These are phyloP conservation scores for Amitus sp. DNA, from an alignment of 2,888 invertebrate genomes.

Conservation along the genomic window DNA sequence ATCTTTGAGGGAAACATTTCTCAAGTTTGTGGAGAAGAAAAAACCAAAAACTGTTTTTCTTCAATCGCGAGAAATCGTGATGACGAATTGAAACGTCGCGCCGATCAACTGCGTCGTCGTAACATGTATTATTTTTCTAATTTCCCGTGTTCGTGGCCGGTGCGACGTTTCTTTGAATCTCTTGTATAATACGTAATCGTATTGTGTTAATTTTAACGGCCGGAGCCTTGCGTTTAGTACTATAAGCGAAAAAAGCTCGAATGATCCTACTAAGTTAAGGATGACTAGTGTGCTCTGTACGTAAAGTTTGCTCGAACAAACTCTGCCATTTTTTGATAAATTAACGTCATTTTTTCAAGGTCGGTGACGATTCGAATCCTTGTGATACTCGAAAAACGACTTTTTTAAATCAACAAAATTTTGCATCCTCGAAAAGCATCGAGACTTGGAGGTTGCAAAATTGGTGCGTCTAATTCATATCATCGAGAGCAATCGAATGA, in stretches of 20 bases:
- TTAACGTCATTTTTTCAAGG: background rate
- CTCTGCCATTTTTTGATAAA: constrained; percentile 20
- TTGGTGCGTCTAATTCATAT: constrained; percentile 3
- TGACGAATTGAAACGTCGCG: constrained; percentile 41
- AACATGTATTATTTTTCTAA: constrained; percentile 62
- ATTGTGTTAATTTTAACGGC: constrained; percentile 36
- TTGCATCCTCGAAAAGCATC: background rate
- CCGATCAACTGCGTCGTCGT: constrained; percentile 48
- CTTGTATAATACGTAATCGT: constrained; percentile 41
- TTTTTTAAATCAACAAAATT: constrained; percentile 6
- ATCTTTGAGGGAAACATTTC: background rate
- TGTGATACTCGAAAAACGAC: background rate
- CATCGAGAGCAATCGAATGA: constrained; percentile 7
- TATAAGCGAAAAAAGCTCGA: constrained; percentile 37
- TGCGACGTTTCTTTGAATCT: constrained; percentile 48
- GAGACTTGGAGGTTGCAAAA: constrained; percentile 1
- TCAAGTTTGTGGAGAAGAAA: background rate
- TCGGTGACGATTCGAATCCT: too few relatives aligned
- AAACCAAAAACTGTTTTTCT: background rate
- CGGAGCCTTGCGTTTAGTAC: constrained; percentile 43
- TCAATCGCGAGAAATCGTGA: constrained; percentile 28
- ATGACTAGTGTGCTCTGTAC: constrained; percentile 47
- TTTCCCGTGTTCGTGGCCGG: constrained; percentile 53
- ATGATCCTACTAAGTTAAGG: constrained; percentile 46
- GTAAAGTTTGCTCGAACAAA: constrained; percentile 47